These are phyloP conservation scores for Trialeurodes vaporariorum DNA, from an alignment of 1,140 invertebrate species.

Conservation along the genomic window DNA sequence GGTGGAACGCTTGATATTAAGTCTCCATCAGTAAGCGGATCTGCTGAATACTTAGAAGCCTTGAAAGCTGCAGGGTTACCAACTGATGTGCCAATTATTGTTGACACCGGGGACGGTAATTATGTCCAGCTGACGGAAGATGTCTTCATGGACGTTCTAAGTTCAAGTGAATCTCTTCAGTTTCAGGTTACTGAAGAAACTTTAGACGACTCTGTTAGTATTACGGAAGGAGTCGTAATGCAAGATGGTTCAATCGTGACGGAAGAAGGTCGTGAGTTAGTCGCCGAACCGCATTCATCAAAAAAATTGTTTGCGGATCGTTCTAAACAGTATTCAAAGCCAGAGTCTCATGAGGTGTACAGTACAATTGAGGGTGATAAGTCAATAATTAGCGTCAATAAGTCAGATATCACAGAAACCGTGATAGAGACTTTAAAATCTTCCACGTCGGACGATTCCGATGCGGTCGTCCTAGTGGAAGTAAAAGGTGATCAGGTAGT, in stretches of 20 bases:
- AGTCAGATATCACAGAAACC: neutral
- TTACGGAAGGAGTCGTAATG: neutral
- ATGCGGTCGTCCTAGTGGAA: neutral
- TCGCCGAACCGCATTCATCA: neutral
- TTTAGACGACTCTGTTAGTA: neutral
- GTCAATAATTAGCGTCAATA: neutral
- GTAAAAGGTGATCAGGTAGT: neutral
- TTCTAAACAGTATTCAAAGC: neutral
- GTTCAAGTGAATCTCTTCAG: slow-evolving; percentile 40
- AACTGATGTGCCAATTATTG: slow-evolving; percentile 40
- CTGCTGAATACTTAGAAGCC: slow-evolving; percentile 36
- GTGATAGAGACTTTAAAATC: neutral
- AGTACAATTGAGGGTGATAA: neutral
- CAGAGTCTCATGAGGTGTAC: neutral
- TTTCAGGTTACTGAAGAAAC: slow-evolving; percentile 38
- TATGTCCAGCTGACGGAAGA: slow-evolving; percentile 44
- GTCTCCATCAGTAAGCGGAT: slow-evolving; percentile 8
- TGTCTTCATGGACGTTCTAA: slow-evolving; percentile 39
- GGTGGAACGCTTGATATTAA: neutral
- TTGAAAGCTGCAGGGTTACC: slow-evolving; percentile 41
- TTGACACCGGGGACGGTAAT: slow-evolving; percentile 42
- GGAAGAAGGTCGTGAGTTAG: neutral
- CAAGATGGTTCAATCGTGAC: neutral
- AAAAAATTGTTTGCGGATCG: neutral
- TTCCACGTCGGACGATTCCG: neutral